Evolutionary conservation across 2,797 vertebrate species (phyloP).

Genomic region (Rhabdophis nuchalis): DNA sequence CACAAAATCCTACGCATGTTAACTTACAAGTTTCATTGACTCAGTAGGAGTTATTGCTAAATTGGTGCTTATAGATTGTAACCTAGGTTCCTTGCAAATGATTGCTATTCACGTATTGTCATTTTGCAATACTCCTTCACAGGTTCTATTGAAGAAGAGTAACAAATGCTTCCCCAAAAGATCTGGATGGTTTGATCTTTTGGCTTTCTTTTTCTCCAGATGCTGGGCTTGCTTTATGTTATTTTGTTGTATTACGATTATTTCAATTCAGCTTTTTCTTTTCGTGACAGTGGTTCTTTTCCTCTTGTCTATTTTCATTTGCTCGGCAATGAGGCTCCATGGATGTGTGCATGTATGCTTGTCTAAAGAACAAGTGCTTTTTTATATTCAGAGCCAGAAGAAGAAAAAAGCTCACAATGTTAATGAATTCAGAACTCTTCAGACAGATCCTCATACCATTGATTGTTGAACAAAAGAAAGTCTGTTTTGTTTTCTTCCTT

Average conservation of each 20-base stretch:
- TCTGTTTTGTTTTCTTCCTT: slow-evolving; percentile 58
- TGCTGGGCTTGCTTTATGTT: neutral
- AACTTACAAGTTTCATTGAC: neutral
- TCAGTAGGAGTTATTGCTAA: neutral
- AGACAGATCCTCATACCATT: slow-evolving; percentile 54
- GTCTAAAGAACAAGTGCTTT: slow-evolving; percentile 3
- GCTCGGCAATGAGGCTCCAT: neutral
- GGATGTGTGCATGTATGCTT: neutral
- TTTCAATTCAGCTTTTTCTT: neutral
- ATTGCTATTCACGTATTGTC: neutral
- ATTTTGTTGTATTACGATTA: neutral
- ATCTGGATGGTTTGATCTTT: neutral
- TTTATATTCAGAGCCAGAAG: slow-evolving; percentile 32
- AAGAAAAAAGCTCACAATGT: slow-evolving; percentile 52
- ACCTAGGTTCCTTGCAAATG: neutral
- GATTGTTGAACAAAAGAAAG: slow-evolving; percentile 57
- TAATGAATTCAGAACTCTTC: slow-evolving; percentile 41
- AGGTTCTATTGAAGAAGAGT: neutral
- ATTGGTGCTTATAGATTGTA: neutral
- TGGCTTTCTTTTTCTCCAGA: neutral
- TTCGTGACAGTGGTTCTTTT: neutral
- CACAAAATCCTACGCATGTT: neutral
- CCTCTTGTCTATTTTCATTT: neutral
- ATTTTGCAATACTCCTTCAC: neutral
- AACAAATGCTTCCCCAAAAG: neutral